Evolutionary conservation across 2,888 invertebrate species (phyloP), one percentile per base, ranked within the genome.

Genomic region (Dioctria linearis): DNA sequence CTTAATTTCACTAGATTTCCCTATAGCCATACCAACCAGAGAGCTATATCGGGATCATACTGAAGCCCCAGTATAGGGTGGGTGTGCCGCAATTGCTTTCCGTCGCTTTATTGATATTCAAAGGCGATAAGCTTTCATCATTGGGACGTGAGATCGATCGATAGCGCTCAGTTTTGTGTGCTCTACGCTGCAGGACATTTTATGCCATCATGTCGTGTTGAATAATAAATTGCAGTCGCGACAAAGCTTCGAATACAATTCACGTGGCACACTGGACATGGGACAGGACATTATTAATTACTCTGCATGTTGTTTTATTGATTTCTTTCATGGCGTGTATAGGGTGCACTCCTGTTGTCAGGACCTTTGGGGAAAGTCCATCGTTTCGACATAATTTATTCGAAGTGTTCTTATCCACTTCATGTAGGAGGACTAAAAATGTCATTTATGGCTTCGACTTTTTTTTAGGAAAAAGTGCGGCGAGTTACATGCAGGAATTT

Each of bases 61-160:
- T 8, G 8, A 46, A 46, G 2, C 46, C 46, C 46, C 8, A 8
- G 46, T 8, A 46, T 25, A 25, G 25, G 2, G 46, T 5, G 46
- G 5, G 46, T 54, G 54, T 51, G 71, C 51, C 40, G 49, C 51
- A 71, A 71, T 71, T 71, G 71, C 75, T 75, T 75, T 42, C 42
- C 39, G 57, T n/a, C 61, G 13, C 46, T 75, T 57, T 59, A 57
- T 59, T 75, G 75, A 59, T 75, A 75, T 75, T 61, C 61, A 59
- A 43, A 43, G 42, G 42, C 75, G 75, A 75, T 75, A 75, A 59
- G 75, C 75, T 75, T 75, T 75, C 75, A 75, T 61, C 75, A 59
- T 37, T n/a, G 61, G 43, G 13, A 75, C 75, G 51, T 51, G 71
- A 71, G 69, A 71, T 71, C 69, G 69, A 71, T 71, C 71, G 71